Evolutionary conservation across 2,797 vertebrate species (phyloP), one percentile per base, ranked within the genome.

Genomic region (Danio choprae): DNA sequence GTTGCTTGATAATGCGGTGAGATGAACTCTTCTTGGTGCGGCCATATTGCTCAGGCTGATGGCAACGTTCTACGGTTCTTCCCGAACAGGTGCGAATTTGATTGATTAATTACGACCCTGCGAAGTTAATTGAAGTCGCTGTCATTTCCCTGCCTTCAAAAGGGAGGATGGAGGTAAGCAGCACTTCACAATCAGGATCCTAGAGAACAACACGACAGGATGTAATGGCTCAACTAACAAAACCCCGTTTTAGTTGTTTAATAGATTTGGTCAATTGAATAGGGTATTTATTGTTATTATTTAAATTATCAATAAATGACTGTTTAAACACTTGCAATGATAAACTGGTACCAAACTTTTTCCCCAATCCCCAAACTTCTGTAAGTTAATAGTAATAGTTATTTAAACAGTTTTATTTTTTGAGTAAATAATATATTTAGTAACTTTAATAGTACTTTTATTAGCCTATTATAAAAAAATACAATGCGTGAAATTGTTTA

Each of bases 1-100:
- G 20, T 83, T 56, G 46, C 51, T 81, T 3, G 82, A 62, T 3
- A 85, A 16, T 6, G 80, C n/a, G 43, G 62, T 84, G 13, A 81
- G 60, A 6, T 77, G 80, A 43, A 87, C 75, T 72, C 86, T 74
- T 41, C 71, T 67, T 20, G 74, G 60, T 12, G 82, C 36, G 12
- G 84, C 86, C 86, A 87, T 87, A 13, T 13, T 64, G 55, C 76
- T 11, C 78, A 79, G n/a, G 44, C 18, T 36, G 44, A 43, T 0
- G 3, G 51, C 65, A 38, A 60, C 18, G 20, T 11, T 18, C 43
- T 6, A 8, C 62, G 18, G 8, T 22, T 43, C 51, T 41, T 13
- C 29, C 63, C 13, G 29, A 29, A 62, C 84, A 84, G 48, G 74
- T 83, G 81, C 72, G 67, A n/a, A 36, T 76, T 51, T 76, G 48